These are phyloP conservation scores for Acanthurus tractus DNA, from an alignment of 2,797 vertebrate species.

Conservation along the genomic window DNA sequence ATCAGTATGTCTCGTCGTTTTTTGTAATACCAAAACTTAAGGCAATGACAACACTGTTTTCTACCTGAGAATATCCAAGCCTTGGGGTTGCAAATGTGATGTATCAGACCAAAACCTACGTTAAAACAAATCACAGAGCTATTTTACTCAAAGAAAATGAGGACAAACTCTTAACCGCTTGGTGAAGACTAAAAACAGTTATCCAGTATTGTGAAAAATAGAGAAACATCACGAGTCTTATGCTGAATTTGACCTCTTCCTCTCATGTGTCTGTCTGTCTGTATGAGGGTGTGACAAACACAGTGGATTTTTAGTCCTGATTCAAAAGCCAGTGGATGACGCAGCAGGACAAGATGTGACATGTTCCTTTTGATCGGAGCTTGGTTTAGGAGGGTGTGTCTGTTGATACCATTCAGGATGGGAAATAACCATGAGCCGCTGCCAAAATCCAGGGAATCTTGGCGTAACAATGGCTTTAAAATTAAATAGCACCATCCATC, in stretches of 20 bases:
- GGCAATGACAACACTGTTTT: neutral
- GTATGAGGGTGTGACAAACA: slow-evolving; percentile 13
- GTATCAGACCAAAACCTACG: neutral
- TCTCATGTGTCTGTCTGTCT: slow-evolving; percentile 19
- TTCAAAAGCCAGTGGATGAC: slow-evolving; percentile 27
- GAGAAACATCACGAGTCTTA: neutral
- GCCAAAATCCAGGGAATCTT: slow-evolving; percentile 30
- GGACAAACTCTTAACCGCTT: neutral
- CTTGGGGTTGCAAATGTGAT: neutral
- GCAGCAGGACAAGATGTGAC: slow-evolving; percentile 54
- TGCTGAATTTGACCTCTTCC: neutral
- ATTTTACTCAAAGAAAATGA: neutral
- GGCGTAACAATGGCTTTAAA: slow-evolving; percentile 17
- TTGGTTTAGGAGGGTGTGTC: slow-evolving; percentile 35
- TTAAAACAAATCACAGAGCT: neutral
- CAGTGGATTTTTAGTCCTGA: neutral
- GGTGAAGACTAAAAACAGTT: neutral
- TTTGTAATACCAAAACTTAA: neutral
- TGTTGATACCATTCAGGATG: slow-evolving; percentile 50
- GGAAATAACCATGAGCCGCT: slow-evolving; percentile 31
- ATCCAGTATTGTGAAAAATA: neutral
- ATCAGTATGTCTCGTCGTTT: too few species aligned
- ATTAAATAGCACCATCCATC: slow-evolving; percentile 21
- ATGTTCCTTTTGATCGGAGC: slow-evolving; percentile 51
- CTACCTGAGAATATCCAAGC: neutral